phyloP scores from a whole-genome alignment of 2,797 vertebrate species.

The Danionella dracula region DNA sequence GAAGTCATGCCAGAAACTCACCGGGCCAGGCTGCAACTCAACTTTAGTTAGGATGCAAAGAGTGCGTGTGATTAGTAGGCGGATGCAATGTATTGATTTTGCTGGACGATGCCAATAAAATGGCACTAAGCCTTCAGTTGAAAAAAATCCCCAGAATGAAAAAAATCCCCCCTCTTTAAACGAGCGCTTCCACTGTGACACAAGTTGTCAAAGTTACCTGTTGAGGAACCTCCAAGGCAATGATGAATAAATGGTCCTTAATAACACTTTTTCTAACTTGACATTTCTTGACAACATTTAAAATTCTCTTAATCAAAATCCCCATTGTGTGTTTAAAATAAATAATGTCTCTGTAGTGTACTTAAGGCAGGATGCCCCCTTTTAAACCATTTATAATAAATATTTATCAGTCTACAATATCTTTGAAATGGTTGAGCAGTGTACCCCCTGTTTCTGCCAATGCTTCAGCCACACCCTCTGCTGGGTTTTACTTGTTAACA shows the following conservation, averaged over 20 bases:
- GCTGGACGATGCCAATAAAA: constrained; percentile 52
- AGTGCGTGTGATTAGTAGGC: constrained; percentile 63
- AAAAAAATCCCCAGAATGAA: constrained; percentile 21
- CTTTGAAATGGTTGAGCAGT: too few species aligned
- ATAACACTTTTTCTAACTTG: constrained; percentile 13
- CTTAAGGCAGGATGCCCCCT: background rate
- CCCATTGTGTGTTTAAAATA: constrained; percentile 9
- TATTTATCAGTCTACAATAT: too few species aligned
- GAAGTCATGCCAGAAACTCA: constrained; percentile 64
- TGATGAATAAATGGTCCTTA: constrained; percentile 27
- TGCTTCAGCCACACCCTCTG: too few species aligned
- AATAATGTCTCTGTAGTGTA: background rate
- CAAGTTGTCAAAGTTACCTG: background rate
- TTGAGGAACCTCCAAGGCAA: constrained; percentile 1
- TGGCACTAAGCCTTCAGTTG: constrained; percentile 22
- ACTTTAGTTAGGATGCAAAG: constrained; percentile 51
- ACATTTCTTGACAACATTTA: constrained; percentile 26
- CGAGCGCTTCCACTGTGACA: background rate
- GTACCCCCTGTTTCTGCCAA: too few species aligned
- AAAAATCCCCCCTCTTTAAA: background rate
- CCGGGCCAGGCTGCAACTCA: constrained; percentile 55
- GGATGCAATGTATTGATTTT: constrained; percentile 59
- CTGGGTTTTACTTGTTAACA: too few species aligned
- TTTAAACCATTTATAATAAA: too few species aligned
- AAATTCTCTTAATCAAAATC: constrained; percentile 9